A percentile compares a stretch with the other conserved stretches of the same genome.
Evolutionary conservation across 2,888 invertebrate species (phyloP).

Genomic region (Thumatha senex): DNA sequence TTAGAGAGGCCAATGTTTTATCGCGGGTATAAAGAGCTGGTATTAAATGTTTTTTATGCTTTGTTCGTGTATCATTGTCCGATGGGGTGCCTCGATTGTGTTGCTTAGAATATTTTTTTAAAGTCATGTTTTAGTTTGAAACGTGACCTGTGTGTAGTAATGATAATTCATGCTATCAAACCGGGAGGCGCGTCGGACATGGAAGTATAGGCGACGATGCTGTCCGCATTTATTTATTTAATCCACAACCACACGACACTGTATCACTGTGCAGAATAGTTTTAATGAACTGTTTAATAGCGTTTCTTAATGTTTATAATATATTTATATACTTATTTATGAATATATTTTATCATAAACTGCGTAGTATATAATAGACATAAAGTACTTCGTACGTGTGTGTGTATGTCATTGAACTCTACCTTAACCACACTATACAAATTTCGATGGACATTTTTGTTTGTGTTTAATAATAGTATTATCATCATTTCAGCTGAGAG

Average conservation of each 20-base stretch:
- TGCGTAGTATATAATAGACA: no score
- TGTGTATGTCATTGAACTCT: no score
- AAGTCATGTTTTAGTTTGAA: slow-evolving; percentile 44
- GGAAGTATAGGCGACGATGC: slow-evolving; percentile 40
- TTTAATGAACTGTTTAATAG: slow-evolving; percentile 21
- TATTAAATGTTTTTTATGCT: slow-evolving; percentile 65
- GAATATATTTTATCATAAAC: no score
- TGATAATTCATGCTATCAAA: slow-evolving; percentile 62
- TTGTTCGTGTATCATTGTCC: slow-evolving; percentile 61
- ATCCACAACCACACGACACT: slow-evolving; percentile 18
- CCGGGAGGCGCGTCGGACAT: slow-evolving; percentile 51
- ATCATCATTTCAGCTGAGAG: no score
- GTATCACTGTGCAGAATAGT: slow-evolving; percentile 23
- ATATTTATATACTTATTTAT: no score
- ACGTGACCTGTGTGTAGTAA: slow-evolving; percentile 54
- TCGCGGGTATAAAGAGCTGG: slow-evolving; percentile 65
- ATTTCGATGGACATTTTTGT: no score
- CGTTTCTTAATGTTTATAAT: background rate
- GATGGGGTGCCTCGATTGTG: slow-evolving; percentile 53
- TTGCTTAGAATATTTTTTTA: slow-evolving; percentile 22
- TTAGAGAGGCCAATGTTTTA: slow-evolving; percentile 76
- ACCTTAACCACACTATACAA: no score
- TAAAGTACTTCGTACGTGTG: no score
- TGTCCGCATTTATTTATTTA: slow-evolving; percentile 49
- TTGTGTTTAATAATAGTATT: no score